Conservation (phyloP, 2,888 invertebrate genomes). For the Stramonita haemastoma region DNA sequence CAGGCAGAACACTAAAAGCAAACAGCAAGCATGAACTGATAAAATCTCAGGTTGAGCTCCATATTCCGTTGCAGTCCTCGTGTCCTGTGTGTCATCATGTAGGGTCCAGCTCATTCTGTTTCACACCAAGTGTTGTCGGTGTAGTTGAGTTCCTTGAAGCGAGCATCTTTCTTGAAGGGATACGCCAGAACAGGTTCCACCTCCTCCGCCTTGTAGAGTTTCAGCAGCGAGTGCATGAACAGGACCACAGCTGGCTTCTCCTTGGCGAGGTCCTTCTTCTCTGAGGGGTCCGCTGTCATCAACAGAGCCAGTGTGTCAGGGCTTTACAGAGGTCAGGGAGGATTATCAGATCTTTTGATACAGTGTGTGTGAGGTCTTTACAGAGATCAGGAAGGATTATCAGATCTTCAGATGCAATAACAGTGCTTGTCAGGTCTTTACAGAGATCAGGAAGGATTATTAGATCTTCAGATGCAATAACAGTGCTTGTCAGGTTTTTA, state of each 20-base stretch:
- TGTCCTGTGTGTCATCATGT: background rate
- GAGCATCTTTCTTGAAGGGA: background rate
- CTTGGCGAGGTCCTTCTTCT: background rate
- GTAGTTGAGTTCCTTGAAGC: background rate
- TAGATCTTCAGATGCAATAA: no score
- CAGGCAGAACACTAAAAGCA: background rate
- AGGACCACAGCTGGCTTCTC: background rate
- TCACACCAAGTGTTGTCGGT: background rate
- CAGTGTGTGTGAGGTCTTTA: no score
- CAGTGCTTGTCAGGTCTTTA: no score
- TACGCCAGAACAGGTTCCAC: background rate
- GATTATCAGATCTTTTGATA: no score
- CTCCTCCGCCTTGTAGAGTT: background rate
- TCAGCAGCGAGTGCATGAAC: no score
- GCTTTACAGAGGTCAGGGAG: no score
- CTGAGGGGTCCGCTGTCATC: constrained; percentile 8
- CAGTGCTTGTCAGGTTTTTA: no score
- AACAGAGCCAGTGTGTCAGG: background rate
- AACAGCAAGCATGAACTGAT: no score
- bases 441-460: no score
- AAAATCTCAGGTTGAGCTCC: background rate
- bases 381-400: no score
- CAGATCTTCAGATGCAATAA: no score
- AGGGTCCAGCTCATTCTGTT: background rate
- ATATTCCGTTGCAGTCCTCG: background rate